A percentile compares a stretch with the other conserved stretches of the same genome.
Conservation (phyloP, 2,113 vertebrate species). For the Phalacrocorax aristotelis region DNA sequence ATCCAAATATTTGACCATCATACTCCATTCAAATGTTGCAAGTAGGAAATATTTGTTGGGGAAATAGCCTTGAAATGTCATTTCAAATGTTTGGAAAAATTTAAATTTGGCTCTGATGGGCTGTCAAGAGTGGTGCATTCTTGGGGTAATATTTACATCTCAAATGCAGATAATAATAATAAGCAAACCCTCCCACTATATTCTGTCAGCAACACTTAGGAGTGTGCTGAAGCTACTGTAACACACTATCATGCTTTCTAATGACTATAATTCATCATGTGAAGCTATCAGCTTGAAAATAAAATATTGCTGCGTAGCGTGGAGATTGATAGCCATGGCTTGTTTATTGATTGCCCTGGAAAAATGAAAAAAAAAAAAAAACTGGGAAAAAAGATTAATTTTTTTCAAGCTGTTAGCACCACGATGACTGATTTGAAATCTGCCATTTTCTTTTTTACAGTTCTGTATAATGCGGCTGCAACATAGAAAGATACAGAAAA, state of each 20-base stretch:
- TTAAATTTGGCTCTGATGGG: not conserved
- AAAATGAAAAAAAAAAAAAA: not conserved
- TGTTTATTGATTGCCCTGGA: constrained; percentile 62
- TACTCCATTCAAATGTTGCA: not conserved
- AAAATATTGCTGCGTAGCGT: constrained; percentile 53
- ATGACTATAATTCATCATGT: constrained; percentile 75
- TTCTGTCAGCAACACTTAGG: constrained; percentile 15
- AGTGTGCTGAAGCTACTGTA: constrained; percentile 23
- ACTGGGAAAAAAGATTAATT: not conserved
- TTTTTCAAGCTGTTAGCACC: not conserved
- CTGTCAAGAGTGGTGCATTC: not conserved
- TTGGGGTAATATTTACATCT: constrained; percentile 27
- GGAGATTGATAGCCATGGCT: constrained; percentile 65
- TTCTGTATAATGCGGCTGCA: not conserved
- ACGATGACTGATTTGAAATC: not conserved
- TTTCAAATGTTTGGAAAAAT: not conserved
- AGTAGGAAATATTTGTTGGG: not conserved
- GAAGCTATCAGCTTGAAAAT: constrained; percentile 60
- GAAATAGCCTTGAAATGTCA: not conserved
- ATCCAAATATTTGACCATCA: not conserved
- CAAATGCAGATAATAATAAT: not conserved
- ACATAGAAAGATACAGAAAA: constrained; percentile 11
- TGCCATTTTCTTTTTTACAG: not conserved
- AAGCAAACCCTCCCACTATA: not conserved
- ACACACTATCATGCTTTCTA: constrained; percentile 49